A percentile compares a stretch with the other conserved stretches of the same genome.
Conservation (phyloP, 2,797 vertebrate species). For the Lagodon rhomboides region DNA sequence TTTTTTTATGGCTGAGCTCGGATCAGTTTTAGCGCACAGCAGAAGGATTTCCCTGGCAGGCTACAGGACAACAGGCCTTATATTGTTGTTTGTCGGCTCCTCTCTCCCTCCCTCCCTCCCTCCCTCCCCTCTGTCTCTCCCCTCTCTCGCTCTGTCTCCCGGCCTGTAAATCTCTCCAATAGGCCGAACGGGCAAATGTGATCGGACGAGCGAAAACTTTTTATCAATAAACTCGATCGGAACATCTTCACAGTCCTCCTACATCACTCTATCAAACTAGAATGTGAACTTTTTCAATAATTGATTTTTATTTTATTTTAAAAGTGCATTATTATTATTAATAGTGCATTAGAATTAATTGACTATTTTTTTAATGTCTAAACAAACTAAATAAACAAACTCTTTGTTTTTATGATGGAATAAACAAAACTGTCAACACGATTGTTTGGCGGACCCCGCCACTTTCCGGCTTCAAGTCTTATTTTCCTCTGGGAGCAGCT, state of each 20-base stretch:
- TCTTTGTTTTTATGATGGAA: too few species aligned
- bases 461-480: too few species aligned
- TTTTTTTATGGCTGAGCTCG: conserved; percentile 12
- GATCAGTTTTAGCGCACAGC: conserved; percentile 36
- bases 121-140: not conserved
- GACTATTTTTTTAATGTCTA: too few species aligned
- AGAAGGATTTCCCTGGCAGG: conserved; percentile 44
- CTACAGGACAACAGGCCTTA: conserved; percentile 59
- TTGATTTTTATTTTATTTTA: not conserved
- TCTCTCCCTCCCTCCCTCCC: conserved; percentile 7
- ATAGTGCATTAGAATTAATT: too few species aligned
- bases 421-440: too few species aligned
- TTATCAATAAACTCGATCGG: not conserved
- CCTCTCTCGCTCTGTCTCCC: conserved; percentile 22
- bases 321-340: too few species aligned
- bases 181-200: conserved; percentile 7
- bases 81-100: conserved; percentile 59
- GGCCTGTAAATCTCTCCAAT: conserved; percentile 29
- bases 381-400: too few species aligned
- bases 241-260: not conserved
- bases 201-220: conserved; percentile 24
- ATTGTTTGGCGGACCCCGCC: too few species aligned
- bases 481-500: too few species aligned
- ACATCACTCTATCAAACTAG: not conserved
- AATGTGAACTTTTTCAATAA: not conserved